Evolutionary conservation across 2,797 vertebrate species (phyloP).

Genomic region (Clamator glandarius): DNA sequence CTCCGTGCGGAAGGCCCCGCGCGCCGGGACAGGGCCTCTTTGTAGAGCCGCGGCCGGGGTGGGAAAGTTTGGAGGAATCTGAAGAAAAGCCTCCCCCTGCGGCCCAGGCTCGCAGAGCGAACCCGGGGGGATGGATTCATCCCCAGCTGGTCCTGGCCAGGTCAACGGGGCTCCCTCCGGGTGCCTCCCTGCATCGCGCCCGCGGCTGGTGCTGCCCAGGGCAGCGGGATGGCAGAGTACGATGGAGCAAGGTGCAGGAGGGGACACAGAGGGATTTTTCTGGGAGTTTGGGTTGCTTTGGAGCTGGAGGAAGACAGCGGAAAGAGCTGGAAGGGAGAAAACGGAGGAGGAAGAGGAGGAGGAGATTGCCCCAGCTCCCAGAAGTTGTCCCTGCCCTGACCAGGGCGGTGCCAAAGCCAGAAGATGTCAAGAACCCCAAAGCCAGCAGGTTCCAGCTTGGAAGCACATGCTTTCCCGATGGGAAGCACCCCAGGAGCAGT

Average conservation of each 20-base stretch:
- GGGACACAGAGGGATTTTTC: neutral
- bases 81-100: conserved; percentile 57
- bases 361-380: neutral
- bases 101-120: conserved; percentile 24
- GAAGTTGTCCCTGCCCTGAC: neutral
- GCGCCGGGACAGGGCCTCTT: conserved; percentile 70
- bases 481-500: neutral
- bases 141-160: neutral
- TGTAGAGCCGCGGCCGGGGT: conserved; percentile 71
- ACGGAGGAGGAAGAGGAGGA: neutral
- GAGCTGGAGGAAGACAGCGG: neutral
- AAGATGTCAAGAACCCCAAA: neutral
- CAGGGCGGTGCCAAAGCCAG: accelerated
- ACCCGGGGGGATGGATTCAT: neutral
- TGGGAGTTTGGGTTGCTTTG: neutral
- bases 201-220: neutral
- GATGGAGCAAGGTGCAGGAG: neutral
- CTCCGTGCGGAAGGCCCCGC: conserved; percentile 67
- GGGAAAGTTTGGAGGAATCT: conserved; percentile 76
- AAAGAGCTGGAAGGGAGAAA: neutral
- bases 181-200: neutral
- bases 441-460: neutral
- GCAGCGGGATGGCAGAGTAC: neutral
- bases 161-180: neutral
- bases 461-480: neutral